Evolutionary conservation across 2,888 invertebrate species (phyloP), one percentile per base, ranked within the genome.

Genomic region (Sphecodes monilicornis): DNA sequence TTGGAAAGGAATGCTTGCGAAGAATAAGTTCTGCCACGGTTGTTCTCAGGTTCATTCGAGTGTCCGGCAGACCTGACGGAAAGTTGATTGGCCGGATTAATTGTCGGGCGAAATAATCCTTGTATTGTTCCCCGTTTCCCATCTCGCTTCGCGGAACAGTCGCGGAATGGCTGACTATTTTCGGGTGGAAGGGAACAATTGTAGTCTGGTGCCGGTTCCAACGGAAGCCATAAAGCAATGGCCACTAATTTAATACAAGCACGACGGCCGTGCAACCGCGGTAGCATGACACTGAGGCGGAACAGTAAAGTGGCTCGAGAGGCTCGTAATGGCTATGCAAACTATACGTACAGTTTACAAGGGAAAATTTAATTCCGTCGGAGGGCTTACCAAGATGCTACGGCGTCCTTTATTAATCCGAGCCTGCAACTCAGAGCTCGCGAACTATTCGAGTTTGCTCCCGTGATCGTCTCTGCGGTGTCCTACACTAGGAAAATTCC

Each of bases 341-440:
- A 87, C 87, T 81, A 68, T 84, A 83, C 79, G 50, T 73, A 72
- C 84, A 82, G 86, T 87, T 87, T 90, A 88, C 87, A 87, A 86
- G 77, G 81, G 80, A 75, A 83, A 85, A 86, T 85, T 87, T 88
- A 80, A 90, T 89, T 85, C 82, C 83, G 64, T 41, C 66, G 77
- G 69, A 68, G 68, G 46, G 66, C 73, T 86, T 69, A 71, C 77
- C 85, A 79, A 79, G 85, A 80, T 73, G 72, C 50, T 69, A 76
- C 75, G 76, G 22, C 41, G 36, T 77, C 71, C 80, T 76, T 81
- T 78, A 76, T 84, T 84, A 80, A 86, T 84, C 66, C 72, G 11
- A 36, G 75, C 66, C 43, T 50, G 73, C 29, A 32, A 75, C 60
- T 83, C 69, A 36, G 36, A 76, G 46, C 32, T 69, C n/a, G n/a